Conservation (phyloP, 2,888 invertebrate genomes). For the Chloroclystis v-ata region DNA sequence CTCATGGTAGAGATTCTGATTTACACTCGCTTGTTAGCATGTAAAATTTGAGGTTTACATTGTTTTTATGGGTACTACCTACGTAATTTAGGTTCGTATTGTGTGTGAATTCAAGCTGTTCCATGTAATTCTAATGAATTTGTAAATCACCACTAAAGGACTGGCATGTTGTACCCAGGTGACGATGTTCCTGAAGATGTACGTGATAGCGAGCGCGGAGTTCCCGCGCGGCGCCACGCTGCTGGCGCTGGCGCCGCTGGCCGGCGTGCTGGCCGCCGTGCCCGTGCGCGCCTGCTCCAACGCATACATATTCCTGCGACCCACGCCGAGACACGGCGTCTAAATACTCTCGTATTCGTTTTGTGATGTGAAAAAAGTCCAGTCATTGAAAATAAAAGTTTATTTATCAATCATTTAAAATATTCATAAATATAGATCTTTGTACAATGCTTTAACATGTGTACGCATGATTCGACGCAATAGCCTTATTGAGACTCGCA, state of each 20-base stretch:
- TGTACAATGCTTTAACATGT: constrained; percentile 72
- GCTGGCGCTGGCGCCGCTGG: constrained; percentile 42
- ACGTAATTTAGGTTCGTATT: too few species aligned
- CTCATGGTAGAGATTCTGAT: too few species aligned
- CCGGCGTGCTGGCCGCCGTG: constrained; percentile 39
- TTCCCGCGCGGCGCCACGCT: constrained; percentile 39
- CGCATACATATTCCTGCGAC: constrained; percentile 39
- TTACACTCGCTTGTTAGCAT: too few species aligned
- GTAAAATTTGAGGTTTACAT: too few species aligned
- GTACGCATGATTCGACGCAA: constrained; percentile 56
- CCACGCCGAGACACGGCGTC: constrained; percentile 26
- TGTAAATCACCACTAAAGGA: too few species aligned
- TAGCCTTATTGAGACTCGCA: constrained; percentile 54
- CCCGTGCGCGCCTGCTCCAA: constrained; percentile 53
- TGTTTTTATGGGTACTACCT: too few species aligned
- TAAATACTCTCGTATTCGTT: not conserved
- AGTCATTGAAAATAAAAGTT: constrained; percentile 72
- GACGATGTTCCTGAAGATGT: constrained; percentile 40
- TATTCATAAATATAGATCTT: constrained; percentile 75
- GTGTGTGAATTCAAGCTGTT: too few species aligned
- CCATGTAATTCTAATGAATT: too few species aligned
- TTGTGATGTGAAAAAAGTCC: constrained; percentile 29
- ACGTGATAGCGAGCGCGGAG: constrained; percentile 38
- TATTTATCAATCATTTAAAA: constrained; percentile 75
- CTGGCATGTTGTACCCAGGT: too few species aligned